Conservation (phyloP, 2,113 vertebrate species). For the Amazona guildingii region DNA sequence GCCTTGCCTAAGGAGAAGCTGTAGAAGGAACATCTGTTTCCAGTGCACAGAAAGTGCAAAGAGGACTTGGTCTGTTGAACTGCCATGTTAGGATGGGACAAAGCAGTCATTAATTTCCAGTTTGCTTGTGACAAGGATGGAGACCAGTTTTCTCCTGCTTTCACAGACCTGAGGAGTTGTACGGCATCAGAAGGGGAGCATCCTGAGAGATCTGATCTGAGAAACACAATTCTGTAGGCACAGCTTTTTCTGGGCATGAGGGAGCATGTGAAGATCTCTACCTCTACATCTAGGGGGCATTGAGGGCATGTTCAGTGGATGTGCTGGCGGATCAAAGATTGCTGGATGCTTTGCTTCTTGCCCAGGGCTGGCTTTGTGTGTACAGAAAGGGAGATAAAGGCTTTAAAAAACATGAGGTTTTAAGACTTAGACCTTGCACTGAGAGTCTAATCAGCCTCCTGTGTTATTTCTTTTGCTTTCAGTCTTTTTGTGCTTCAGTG, state of each 20-base stretch:
- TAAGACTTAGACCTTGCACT: neutral
- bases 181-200: neutral
- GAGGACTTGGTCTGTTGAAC: neutral
- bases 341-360: neutral
- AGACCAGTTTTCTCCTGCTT: neutral
- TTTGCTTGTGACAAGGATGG: neutral
- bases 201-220: neutral
- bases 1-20: neutral
- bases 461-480: neutral
- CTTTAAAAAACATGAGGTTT: neutral
- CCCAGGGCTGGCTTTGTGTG: neutral
- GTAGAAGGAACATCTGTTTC: neutral
- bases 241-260: neutral
- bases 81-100: neutral
- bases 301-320: neutral
- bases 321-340: neutral
- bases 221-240: neutral
- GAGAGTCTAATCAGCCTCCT: neutral
- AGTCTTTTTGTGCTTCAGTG: neutral
- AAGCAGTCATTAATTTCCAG: neutral
- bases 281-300: neutral
- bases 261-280: neutral
- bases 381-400: neutral
- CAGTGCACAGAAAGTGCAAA: neutral
- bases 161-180: neutral